Base-by-base conservation (phyloP, 2,797 vertebrate genomes). In the Typhlichthys eigenmanni region DNA sequence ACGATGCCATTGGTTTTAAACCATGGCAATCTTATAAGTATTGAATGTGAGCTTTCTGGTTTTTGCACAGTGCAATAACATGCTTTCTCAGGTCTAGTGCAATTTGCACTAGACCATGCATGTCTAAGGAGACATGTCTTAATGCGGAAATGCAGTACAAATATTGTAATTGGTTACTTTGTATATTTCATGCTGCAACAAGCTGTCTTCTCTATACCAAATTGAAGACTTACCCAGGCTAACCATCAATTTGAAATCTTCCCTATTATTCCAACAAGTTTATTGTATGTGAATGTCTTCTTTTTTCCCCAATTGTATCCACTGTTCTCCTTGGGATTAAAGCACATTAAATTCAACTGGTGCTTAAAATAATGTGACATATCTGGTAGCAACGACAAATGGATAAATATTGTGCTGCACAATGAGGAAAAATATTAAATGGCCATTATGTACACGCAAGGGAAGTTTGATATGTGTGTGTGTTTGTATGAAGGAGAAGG, bases 371-470 rank as follows among this genome's bases (percentile, higher is more conserved):
- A 34, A 55, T 49, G 12, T 29, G 14, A 12, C 17, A 8, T 32
- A 66, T 57, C 19, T 24, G 6, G 50, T 58, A 49, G 12, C 51
- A 5, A 47, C 67, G 19, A 64, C 72, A 11, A 61, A 16, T 69
- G 32, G 14, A 60, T 47, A 50, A n/a, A 50, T 19, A 2, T 46
- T 34, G 14, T 13, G 32, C 13, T 8, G n/a, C 43, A 47, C 47
- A 58, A 64, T 4, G 13, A 72, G 32, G 56, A 51, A 63, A 63
- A 68, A 24, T 43, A 60, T 72, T 75, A 46, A 65, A 24, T 56
- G 34, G 6, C 34, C 34, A 38, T 38, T 38, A 9, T 24, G 24
- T 24, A 24, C 1, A 38, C 3, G 34, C 34, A 38, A 38, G 34
- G 43, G 34, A 13, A 12, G 9, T n/a, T 51, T n/a, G 14, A n/a